Conservation (phyloP, 1,140 invertebrate genomes). For the Drosophila trapezifrons region DNA sequence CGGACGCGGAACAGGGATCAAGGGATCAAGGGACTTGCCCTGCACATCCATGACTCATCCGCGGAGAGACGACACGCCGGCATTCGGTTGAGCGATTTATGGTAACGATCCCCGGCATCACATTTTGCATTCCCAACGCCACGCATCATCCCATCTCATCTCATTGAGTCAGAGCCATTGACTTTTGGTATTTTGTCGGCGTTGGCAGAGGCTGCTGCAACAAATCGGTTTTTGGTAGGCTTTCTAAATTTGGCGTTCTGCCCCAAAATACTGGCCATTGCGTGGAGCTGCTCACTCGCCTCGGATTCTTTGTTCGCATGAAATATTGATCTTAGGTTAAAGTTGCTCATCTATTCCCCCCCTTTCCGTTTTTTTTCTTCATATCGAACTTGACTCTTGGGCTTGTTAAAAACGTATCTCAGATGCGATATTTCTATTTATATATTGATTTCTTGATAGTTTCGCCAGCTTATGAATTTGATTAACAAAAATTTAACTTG, state of each 20-base stretch:
- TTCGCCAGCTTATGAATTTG: constrained; percentile 66
- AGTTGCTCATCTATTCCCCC: constrained; percentile 19
- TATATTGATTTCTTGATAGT: constrained; percentile 43
- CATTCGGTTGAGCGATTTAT: constrained; percentile 40
- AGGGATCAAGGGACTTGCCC: constrained; percentile 52
- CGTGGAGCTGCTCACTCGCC: constrained; percentile 13
- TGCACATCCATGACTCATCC: constrained; percentile 43
- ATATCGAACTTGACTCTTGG: constrained; percentile 38
- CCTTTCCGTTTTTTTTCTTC: constrained; percentile 13
- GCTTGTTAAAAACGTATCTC: constrained; percentile 57
- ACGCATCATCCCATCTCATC: constrained; percentile 18
- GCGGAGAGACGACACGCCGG: constrained; percentile 5
- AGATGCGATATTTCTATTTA: constrained; percentile 42
- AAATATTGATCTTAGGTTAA: constrained; percentile 37
- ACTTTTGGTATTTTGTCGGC: constrained; percentile 45
- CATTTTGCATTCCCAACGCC: constrained; percentile 24
- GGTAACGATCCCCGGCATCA: constrained; percentile 26
- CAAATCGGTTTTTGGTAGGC: constrained; percentile 56
- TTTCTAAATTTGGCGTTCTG: constrained; percentile 71
- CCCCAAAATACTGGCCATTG: constrained; percentile 31
- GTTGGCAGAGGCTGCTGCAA: constrained; percentile 17
- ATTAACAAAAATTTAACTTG: constrained; percentile 75
- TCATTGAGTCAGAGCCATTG: constrained; percentile 42
- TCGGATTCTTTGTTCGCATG: constrained; percentile 32
- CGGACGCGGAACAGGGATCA: constrained; percentile 20